Evolutionary conservation across 2,113 vertebrate genomes (phyloP), one percentile per base, ranked within the genome.

Genomic region (Vimba vimba): DNA sequence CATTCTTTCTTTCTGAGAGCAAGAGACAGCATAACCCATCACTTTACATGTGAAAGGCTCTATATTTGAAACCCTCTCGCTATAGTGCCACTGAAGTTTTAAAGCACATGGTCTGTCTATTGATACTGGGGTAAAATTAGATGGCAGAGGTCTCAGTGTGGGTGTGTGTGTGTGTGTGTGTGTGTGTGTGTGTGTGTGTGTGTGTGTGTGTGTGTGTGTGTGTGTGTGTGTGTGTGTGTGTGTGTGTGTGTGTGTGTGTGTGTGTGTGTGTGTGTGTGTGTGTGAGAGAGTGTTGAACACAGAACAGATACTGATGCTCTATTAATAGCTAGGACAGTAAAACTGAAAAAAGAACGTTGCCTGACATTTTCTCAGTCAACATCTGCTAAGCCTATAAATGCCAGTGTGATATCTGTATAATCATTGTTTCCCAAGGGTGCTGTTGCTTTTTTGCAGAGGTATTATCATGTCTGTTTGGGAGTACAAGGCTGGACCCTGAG

Each of bases 111-210:
- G 47, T 83, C 82, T 80, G 62, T 87, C 82, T 84, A 83, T 90
- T 91, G 91, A 94, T 91, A 85, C 76, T n/a, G 3, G 83, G 25
- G 78, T 93, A 92, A 93, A 94, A 93, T 94, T 93, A 94, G 90
- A 90, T 68, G 47, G 82, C 84, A 57, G 84, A 62, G 82, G 36
- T 30, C 17, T 82, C 15, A 3, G 11, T 50, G 47, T 15, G 47
- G 1, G 47, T 50, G 47, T 50, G 77, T 91, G 90, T 88, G 85
- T 64, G n/a, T n/a, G n/a, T n/a, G n/a, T n/a, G 25, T 30, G 33
- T 23, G 68, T 71, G 30, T 86, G 78, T 27, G 88, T 86, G 87
- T 86, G 83, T 27, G 88, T n/a, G 25, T 30, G 33, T 23, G 68
- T 71, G 30, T 86, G 78, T 27, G 88, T 86, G 87, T 86, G 83